Percentiles rank a stretch among this genome's conserved stretches.
Conservation (phyloP, 2,113 vertebrate genomes). For the Thamnophis sirtalis region DNA sequence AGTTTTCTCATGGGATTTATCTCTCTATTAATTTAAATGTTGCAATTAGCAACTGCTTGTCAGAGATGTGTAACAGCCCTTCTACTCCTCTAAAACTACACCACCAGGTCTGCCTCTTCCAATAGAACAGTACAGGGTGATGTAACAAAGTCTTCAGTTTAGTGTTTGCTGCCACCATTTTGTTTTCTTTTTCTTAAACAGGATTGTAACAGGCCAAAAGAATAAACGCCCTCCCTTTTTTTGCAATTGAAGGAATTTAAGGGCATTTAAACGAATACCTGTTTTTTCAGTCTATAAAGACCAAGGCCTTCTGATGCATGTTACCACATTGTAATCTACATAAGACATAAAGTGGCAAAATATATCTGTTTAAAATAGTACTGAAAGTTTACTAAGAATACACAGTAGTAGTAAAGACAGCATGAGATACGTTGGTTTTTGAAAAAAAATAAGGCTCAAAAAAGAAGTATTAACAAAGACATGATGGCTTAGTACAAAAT, state of each 20-base stretch:
- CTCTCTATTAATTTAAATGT: not conserved
- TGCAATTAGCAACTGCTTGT: not conserved
- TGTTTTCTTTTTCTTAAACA: not conserved
- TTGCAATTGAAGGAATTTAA: not conserved
- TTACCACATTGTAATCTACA: not conserved
- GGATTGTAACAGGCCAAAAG: not conserved
- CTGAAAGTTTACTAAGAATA: not conserved
- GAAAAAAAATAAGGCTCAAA: not conserved
- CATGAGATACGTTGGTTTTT: not conserved
- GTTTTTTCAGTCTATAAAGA: not conserved
- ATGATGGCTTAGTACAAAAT: not conserved
- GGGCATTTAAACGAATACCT: not conserved
- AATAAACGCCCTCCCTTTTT: not conserved
- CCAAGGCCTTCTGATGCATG: not conserved
- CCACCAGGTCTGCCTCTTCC: not conserved
- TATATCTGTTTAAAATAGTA: not conserved
- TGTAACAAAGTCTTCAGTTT: not conserved
- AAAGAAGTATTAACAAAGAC: not conserved
- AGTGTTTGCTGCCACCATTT: not conserved
- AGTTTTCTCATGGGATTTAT: not conserved
- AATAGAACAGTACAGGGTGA: not conserved
- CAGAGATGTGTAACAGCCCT: not conserved
- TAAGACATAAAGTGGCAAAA: not conserved
- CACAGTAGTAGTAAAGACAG: not conserved
- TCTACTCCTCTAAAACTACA: not conserved